Evolutionary conservation across 2,797 vertebrate species (phyloP), one percentile per base, ranked within the genome.

Genomic region (Buceros bicornis): DNA sequence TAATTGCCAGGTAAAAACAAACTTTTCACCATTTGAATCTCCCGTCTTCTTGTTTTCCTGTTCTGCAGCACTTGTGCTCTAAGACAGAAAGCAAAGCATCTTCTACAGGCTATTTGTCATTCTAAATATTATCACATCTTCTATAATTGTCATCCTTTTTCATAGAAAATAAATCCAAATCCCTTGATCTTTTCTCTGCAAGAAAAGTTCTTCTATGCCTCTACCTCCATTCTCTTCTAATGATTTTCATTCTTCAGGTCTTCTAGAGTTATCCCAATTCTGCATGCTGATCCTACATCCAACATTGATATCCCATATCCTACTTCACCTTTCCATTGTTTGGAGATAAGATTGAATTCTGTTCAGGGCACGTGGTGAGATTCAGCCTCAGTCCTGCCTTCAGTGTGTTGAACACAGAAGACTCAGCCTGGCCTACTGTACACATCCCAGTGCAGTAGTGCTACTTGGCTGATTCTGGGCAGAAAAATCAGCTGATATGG

Each of bases 291-390:
- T 60, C 33, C n/a, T 9, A 50, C 5, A 2, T 25, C 22, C 25
- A 89, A 8, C 8, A 17, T 66, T 29, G 24, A 78, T 10, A 4
- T 17, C 5, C 3, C 64, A 25, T 26, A 42, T 22, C 25, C 22
- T 69, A 26, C 15, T 40, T 72, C 8, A 31, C n/a, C 16, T 43
- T 73, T 54, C 26, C n/a, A 28, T 29, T 71, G 21, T 43, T 56
- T 24, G 15, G 25, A 42, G 0, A 0, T n/a, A 79, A 78, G 31
- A 71, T 0, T 72, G 28, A n/a, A 43, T 33, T 48, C 72, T 4
- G 2, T 8, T 17, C 45, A 47, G 25, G 29, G 4, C 10, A 11
- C 3, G 2, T 10, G 10, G 16, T 51, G 47, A 70, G 33, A 67
- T 33, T 56, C 45, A 66, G 47, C 26, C 67, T 17, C 67, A 80